Percentiles rank a stretch among this genome's conserved stretches.
These are phyloP conservation scores for Sinhomidia bicolor DNA, from an alignment of 2,888 invertebrate species.

Conservation along the genomic window DNA sequence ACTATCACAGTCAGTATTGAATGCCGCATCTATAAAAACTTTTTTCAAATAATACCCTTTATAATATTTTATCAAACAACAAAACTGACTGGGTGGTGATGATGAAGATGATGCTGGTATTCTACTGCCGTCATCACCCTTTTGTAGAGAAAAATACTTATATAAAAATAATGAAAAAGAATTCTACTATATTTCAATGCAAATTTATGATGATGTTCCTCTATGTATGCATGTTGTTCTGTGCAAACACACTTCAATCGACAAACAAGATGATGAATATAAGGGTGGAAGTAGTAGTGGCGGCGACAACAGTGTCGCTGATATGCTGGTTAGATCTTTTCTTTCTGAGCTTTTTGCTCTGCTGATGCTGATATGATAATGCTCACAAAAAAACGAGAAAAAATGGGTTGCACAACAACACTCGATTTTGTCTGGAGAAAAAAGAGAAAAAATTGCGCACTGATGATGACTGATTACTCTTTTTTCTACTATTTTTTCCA, in stretches of 20 bases:
- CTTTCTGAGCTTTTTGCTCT: background rate
- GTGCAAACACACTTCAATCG: conserved; percentile 16
- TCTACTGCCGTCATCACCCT: background rate
- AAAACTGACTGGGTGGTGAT: background rate
- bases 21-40: too few species aligned
- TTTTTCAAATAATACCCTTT: too few species aligned
- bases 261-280: conserved; percentile 23
- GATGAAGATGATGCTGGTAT: background rate
- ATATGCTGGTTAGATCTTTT: background rate
- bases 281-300: background rate
- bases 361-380: background rate
- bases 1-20: too few species aligned
- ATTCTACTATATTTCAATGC: conserved; percentile 15
- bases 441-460: background rate
- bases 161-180: background rate
- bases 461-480: conserved; percentile 47
- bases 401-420: conserved; percentile 27
- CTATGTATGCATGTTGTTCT: background rate
- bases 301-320: background rate
- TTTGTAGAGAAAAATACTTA: background rate
- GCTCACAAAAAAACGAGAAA: conserved; percentile 10
- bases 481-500: background rate
- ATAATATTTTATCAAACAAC: too few species aligned
- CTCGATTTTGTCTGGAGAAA: background rate
- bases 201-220: conserved; percentile 34